A percentile compares a stretch with the other conserved stretches of the same genome.
Conservation (phyloP, 2,797 vertebrate genomes). For the Bryconaethiops microstoma region DNA sequence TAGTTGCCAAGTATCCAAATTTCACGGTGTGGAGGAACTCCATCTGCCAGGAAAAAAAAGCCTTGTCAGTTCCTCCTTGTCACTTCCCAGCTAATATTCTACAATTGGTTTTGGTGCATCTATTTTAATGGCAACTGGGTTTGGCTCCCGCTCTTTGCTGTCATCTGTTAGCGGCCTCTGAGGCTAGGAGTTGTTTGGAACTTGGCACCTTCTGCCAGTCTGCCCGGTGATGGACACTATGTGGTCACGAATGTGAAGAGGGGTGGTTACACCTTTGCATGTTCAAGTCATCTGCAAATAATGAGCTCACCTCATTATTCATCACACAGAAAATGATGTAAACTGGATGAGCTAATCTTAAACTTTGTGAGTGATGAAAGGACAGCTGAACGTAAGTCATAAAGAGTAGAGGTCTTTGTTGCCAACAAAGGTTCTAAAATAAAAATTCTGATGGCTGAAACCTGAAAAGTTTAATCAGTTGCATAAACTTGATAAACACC, state of each 20-base stretch:
- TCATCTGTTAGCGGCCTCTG: constrained; percentile 47
- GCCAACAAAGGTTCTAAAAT: not conserved
- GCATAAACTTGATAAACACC: not conserved
- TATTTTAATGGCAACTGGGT: constrained; percentile 71
- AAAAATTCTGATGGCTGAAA: constrained; percentile 9
- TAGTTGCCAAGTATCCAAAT: constrained; percentile 79
- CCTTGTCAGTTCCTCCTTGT: constrained; percentile 72
- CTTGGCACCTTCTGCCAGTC: constrained; percentile 34
- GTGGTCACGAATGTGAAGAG: not conserved
- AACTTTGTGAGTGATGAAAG: not conserved
- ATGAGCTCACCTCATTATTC: not conserved
- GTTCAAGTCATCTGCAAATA: not conserved
- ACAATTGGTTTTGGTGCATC: constrained; percentile 83
- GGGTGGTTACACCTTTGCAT: not conserved
- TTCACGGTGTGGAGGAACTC: constrained; percentile 79
- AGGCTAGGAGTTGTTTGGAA: constrained; percentile 55
- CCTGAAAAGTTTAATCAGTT: not conserved
- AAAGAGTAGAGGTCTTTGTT: not conserved
- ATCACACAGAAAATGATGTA: not conserved
- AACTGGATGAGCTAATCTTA: not conserved
- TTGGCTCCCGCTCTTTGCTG: constrained; percentile 54
- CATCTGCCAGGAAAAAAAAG: constrained; percentile 67
- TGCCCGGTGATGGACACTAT: constrained; percentile 10
- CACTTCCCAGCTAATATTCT: constrained; percentile 77
- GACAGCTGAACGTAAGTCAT: not conserved